A percentile compares a stretch with the other conserved stretches of the same genome.
phyloP scores from a whole-genome alignment of 2,113 vertebrate genomes.

The zebrafish (Danio rerio) region DNA sequence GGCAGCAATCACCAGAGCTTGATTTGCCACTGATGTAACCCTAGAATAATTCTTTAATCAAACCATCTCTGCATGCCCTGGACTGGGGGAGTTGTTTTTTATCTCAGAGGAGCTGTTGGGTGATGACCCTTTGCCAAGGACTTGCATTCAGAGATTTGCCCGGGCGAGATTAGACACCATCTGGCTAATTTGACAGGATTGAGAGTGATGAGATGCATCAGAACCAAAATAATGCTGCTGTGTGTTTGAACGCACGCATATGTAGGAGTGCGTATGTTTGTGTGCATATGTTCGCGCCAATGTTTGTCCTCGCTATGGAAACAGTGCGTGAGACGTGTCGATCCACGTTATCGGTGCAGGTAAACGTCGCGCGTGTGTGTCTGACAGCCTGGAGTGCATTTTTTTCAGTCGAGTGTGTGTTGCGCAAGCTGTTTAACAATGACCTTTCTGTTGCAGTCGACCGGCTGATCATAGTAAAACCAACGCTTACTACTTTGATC shows the following conservation, averaged over 20 bases:
- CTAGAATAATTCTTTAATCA: conserved; percentile 31
- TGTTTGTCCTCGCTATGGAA: background rate
- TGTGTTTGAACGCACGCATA: background rate
- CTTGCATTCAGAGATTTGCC: conserved; percentile 32
- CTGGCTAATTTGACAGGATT: conserved; percentile 52
- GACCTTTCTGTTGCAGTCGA: conserved; percentile 27
- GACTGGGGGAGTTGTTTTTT: conserved; percentile 13
- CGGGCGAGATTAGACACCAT: conserved; percentile 42
- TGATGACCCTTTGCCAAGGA: conserved; percentile 46
- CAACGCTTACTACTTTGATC: conserved; percentile 4
- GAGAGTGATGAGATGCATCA: conserved; percentile 37
- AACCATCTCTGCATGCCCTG: background rate
- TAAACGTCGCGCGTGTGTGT: background rate
- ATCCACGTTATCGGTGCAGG: background rate
- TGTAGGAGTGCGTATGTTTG: background rate
- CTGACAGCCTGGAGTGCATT: conserved; percentile 20
- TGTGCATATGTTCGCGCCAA: background rate
- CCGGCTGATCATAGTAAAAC: conserved; percentile 1
- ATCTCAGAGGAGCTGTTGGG: conserved; percentile 41
- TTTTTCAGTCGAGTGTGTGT: background rate
- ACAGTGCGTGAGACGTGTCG: background rate
- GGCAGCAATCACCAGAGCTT: background rate
- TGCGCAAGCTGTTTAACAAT: background rate
- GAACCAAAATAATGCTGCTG: conserved; percentile 5
- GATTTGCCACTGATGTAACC: background rate